Base-by-base conservation (phyloP, 2,797 vertebrate genomes). In the Scleropages formosus region DNA sequence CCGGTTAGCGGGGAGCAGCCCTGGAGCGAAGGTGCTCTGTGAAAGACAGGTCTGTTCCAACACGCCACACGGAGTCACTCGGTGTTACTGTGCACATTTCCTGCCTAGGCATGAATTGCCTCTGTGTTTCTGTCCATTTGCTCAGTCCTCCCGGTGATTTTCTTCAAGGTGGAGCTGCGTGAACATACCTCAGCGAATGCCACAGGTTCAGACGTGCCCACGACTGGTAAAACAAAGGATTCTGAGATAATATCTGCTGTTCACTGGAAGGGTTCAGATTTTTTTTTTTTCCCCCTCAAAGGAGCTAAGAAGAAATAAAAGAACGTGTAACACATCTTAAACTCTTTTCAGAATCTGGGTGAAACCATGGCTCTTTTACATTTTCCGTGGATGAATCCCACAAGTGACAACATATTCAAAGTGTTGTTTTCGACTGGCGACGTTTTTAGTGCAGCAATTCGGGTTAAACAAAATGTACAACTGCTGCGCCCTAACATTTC, bases 21-120 rank as follows among this genome's bases (percentile, higher is more conserved):
- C 77, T 18, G 59, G 85, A 86, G 87, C 84, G 82, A 88, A 89
- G 87, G 86, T 88, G 72, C 82, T 82, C 80, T 79, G 83, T 92
- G 89, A 93, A 92, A 87, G 89, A 79, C 49, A 49, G 81, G 87
- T 89, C 84, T 92, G 91, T 93, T 88, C 67, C 72, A 85, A 86
- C 87, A 85, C 4, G 88, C 81, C 89, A 80, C 84, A 18, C 81
- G 78, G 82, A 84, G 85, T 76, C 79, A 77, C 76, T 82, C 81
- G 75, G 81, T 78, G 80, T 83, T 77, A 80, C 74, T 72, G 73
- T 76, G 73, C 72, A 70, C 78, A 79, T 82, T 87, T 87, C 83
- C 80, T 85, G 83, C 76, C 79, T 58, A 72, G 78, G 79, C 86
- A 77, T 76, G 82, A 83, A 53, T 78, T 85, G 79, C 77, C 85